These are phyloP conservation scores for Megaustenia siamemsis DNA, from an alignment of 2,888 invertebrate species.

Conservation along the genomic window DNA sequence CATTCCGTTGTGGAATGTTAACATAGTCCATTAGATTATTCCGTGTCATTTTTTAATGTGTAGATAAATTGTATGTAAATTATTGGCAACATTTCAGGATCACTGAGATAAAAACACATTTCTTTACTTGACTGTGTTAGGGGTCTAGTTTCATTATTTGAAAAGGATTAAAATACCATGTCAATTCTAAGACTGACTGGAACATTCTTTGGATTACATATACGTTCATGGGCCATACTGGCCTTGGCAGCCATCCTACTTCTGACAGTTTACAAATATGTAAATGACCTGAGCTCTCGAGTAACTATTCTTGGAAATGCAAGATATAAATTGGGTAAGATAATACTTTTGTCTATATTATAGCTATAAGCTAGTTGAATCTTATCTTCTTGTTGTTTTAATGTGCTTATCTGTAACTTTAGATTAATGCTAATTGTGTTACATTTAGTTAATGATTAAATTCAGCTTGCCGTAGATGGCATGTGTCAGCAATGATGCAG, in stretches of 20 bases:
- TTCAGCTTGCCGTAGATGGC: no score
- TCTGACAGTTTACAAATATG: conserved; percentile 17
- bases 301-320: conserved; percentile 19
- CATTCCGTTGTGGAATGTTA: no score
- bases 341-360: not conserved
- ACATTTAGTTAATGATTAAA: no score
- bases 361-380: not conserved
- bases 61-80: no score
- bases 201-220: conserved; percentile 43
- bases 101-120: not conserved
- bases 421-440: no score
- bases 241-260: not conserved
- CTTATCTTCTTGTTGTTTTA: no score
- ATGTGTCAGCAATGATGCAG: no score
- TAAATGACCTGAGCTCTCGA: not conserved
- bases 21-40: no score
- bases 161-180: conserved; percentile 29
- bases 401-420: no score
- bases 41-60: no score
- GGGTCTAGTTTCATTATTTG: not conserved
- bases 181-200: conserved; percentile 33
- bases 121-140: not conserved
- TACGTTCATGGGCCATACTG: conserved; percentile 24
- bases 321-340: conserved; percentile 25
- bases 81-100: not conserved